These are phyloP conservation scores for Cotesia chilonis DNA, from an alignment of 1,140 invertebrate species.

Conservation along the genomic window DNA sequence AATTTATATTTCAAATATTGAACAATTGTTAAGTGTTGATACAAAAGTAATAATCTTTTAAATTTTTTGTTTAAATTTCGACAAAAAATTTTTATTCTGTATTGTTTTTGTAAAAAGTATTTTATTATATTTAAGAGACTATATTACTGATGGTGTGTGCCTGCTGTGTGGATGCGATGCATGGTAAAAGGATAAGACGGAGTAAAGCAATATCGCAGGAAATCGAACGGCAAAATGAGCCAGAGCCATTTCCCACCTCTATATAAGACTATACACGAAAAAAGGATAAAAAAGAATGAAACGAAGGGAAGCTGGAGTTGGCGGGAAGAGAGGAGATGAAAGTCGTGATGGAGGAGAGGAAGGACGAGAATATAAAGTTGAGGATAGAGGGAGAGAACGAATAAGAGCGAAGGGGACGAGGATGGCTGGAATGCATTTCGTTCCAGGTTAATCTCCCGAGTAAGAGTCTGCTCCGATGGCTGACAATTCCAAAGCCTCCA, in stretches of 20 bases:
- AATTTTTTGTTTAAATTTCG: too few relatives aligned
- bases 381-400: background rate
- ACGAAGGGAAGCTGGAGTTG: background rate
- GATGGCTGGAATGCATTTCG: conserved; percentile 52
- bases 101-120: too few relatives aligned
- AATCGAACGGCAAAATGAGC: conserved; percentile 64
- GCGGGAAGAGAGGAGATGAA: background rate
- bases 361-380: too few relatives aligned
- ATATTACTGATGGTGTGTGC: too few relatives aligned
- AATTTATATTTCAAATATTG: too few relatives aligned
- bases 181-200: background rate
- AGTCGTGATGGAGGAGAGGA: too few relatives aligned
- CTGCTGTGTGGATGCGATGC: background rate
- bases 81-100: too few relatives aligned
- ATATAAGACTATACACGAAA: conserved; percentile 10
- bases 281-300: background rate
- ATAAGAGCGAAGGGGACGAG: background rate
- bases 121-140: too few relatives aligned
- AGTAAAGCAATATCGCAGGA: conserved; percentile 59
- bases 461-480: conserved; percentile 48
- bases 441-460: conserved; percentile 58
- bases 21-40: too few relatives aligned
- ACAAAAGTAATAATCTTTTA: too few relatives aligned
- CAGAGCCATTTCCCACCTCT: conserved; percentile 30
- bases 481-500: conserved; percentile 57